Conservation (phyloP, 1,140 invertebrate genomes). For the Drosophila trapezifrons region DNA sequence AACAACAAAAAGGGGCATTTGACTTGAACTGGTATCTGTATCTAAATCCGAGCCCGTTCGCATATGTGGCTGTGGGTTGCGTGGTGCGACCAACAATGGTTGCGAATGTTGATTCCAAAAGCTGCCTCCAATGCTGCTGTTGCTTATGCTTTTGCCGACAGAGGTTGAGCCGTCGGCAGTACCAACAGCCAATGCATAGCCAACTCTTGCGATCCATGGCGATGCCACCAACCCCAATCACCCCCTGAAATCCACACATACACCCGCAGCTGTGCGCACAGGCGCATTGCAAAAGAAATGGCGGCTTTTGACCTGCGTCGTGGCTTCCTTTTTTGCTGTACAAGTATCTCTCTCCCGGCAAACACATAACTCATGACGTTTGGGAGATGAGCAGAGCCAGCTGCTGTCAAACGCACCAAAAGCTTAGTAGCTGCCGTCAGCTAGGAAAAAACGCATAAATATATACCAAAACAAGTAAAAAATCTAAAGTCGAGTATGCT, state of each 20-base stretch:
- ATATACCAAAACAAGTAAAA: too few species aligned
- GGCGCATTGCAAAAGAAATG: slow-evolving; percentile 77
- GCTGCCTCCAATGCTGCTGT: slow-evolving; percentile 33
- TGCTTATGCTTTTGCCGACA: slow-evolving; percentile 55
- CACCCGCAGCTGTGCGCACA: slow-evolving; percentile 60
- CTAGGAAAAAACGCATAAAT: slow-evolving; percentile 66
- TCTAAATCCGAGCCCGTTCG: slow-evolving; percentile 12
- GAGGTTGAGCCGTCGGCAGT: slow-evolving; percentile 60
- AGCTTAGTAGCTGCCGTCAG: slow-evolving; percentile 44
- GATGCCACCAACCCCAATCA: slow-evolving; percentile 31
- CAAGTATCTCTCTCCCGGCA: slow-evolving; percentile 44
- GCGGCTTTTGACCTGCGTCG: slow-evolving; percentile 49
- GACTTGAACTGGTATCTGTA: slow-evolving; percentile 27
- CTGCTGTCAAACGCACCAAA: slow-evolving; percentile 67
- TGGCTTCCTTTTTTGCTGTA: slow-evolving; percentile 18
- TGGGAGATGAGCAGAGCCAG: slow-evolving; percentile 55
- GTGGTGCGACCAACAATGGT: slow-evolving; percentile 72
- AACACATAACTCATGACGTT: slow-evolving; percentile 73
- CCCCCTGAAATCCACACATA: slow-evolving; percentile 23
- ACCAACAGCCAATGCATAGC: slow-evolving; percentile 51
- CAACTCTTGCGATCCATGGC: slow-evolving; percentile 64
- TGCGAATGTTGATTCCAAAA: slow-evolving; percentile 21
- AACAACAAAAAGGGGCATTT: not conserved
- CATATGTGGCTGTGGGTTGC: slow-evolving; percentile 38
- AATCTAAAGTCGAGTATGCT: too few species aligned